Percentiles rank a stretch among this genome's conserved stretches.
phyloP scores from a whole-genome alignment of 2,797 vertebrate genomes.

The Aulostomus chinensis region DNA sequence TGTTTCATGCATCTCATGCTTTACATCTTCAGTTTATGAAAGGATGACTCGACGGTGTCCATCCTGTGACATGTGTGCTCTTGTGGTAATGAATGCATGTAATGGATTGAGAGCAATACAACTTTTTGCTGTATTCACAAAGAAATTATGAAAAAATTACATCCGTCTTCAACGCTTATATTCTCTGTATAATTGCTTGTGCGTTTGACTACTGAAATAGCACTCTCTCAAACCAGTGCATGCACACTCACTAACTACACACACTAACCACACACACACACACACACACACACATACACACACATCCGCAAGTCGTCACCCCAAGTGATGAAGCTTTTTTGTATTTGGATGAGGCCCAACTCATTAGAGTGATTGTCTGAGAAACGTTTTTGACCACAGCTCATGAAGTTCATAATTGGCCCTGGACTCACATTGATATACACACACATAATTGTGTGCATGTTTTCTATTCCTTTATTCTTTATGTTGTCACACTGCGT shows the following conservation, averaged over 20 bases:
- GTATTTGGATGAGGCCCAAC: slow-evolving; percentile 64
- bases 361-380: slow-evolving; percentile 75
- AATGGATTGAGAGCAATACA: too few relatives aligned
- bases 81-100: too few relatives aligned
- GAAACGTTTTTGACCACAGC: slow-evolving; percentile 67
- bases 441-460: background rate
- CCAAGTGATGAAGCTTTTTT: slow-evolving; percentile 46
- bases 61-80: too few relatives aligned
- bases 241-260: background rate
- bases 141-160: too few relatives aligned
- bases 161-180: too few relatives aligned
- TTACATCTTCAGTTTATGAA: background rate
- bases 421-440: slow-evolving; percentile 27
- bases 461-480: too few relatives aligned
- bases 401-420: slow-evolving; percentile 72
- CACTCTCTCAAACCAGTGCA: too few relatives aligned
- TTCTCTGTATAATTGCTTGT: too few relatives aligned
- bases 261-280: background rate
- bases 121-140: too few relatives aligned
- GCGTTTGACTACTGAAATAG: too few relatives aligned
- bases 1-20: background rate
- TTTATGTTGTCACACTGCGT: too few relatives aligned
- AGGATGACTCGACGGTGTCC: background rate
- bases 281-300: background rate
- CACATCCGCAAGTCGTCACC: slow-evolving; percentile 8